A percentile compares a stretch with the other conserved stretches of the same genome.
These are phyloP conservation scores for Cherax destructor DNA, from an alignment of 1,140 invertebrate species.

Conservation along the genomic window DNA sequence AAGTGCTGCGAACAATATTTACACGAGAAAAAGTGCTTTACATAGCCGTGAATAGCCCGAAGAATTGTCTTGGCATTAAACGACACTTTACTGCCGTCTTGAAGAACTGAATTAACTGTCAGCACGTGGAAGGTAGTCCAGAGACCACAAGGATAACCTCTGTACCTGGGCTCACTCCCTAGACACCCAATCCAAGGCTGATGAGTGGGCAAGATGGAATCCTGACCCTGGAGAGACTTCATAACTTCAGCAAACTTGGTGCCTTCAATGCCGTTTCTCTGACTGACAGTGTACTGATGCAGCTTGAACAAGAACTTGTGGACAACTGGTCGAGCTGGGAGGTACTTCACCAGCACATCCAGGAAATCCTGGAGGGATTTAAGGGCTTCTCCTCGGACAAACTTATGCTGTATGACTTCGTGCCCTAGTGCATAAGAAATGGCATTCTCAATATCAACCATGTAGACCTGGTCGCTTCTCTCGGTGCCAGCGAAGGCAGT, in stretches of 20 bases:
- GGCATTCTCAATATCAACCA: slow-evolving; percentile 90
- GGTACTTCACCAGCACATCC: slow-evolving; percentile 82
- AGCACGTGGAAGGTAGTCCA: slow-evolving; percentile 97
- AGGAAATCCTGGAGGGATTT: slow-evolving; percentile 85
- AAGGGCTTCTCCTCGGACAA: slow-evolving; percentile 83
- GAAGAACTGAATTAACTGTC: slow-evolving; percentile 85
- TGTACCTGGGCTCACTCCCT: slow-evolving; percentile 82
- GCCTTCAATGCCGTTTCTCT: slow-evolving; percentile 78
- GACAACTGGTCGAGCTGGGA: slow-evolving; percentile 83
- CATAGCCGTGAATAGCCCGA: slow-evolving; percentile 89
- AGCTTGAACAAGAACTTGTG: slow-evolving; percentile 81
- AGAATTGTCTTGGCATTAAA: slow-evolving; percentile 82
- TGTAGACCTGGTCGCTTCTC: slow-evolving; percentile 80
- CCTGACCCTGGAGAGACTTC: slow-evolving; percentile 32
- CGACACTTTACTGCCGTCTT: slow-evolving; percentile 74
- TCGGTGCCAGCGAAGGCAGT: slow-evolving; percentile 44
- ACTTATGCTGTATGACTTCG: slow-evolving; percentile 84
- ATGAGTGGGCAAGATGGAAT: slow-evolving; percentile 74
- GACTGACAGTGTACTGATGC: slow-evolving; percentile 75
- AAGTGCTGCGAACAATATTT: slow-evolving; percentile 93
- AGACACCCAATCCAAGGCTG: slow-evolving; percentile 88
- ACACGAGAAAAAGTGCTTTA: slow-evolving; percentile 96
- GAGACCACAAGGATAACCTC: slow-evolving; percentile 96
- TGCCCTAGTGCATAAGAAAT: slow-evolving; percentile 86
- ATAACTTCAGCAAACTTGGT: slow-evolving; percentile 76